These are phyloP conservation scores for Entomobrya proxima DNA, from an alignment of 2,888 invertebrate species.

Conservation along the genomic window DNA sequence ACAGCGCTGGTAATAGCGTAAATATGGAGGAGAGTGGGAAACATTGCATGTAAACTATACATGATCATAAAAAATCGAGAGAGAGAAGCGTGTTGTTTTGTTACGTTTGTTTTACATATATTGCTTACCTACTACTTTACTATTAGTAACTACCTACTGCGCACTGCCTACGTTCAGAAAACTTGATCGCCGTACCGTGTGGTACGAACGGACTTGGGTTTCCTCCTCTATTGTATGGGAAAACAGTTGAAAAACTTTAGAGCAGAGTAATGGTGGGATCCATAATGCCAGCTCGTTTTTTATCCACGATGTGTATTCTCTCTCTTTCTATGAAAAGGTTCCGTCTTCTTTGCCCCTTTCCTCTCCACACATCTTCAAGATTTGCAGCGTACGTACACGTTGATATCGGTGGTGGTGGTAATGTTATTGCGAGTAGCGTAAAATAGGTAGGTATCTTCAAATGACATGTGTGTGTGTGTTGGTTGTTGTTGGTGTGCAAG, in stretches of 20 bases:
- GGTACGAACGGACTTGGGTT: not conserved
- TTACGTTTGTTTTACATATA: conserved; percentile 8
- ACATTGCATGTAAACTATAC: conserved; percentile 4
- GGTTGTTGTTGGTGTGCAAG: not conserved
- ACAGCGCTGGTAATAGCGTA: not conserved
- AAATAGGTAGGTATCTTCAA: not conserved
- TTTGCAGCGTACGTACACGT: not conserved
- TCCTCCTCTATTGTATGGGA: not conserved
- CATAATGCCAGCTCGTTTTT: not conserved
- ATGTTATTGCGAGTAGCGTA: not conserved
- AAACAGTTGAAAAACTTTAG: not conserved
- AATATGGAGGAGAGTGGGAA: not conserved
- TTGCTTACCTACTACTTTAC: not conserved
- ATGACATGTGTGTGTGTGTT: not conserved
- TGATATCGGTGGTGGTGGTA: not conserved
- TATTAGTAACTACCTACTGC: not conserved
- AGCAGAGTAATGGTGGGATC: conserved; percentile 7
- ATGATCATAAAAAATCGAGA: not conserved
- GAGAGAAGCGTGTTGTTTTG: conserved; percentile 29
- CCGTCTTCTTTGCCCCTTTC: not conserved
- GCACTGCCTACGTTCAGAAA: not conserved
- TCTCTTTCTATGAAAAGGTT: not conserved
- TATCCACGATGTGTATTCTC: conserved; percentile 16
- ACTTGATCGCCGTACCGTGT: not conserved
- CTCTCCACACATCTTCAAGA: not conserved